Conservation (phyloP, 1,140 invertebrate species). For the Meloidogyne floridensis region DNA sequence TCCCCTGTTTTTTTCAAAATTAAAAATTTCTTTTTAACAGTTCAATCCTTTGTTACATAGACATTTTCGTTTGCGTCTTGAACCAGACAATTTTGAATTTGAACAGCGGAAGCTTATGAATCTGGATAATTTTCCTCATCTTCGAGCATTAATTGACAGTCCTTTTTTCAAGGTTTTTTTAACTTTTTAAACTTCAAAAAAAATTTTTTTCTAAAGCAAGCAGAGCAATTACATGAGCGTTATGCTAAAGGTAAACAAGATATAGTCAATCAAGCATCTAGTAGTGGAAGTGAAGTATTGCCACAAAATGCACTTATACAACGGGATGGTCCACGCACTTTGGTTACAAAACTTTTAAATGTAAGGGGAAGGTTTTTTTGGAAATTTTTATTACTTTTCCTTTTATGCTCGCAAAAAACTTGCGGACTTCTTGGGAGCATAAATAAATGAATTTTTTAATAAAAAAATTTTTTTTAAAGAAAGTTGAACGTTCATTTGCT, state of each 20-base stretch:
- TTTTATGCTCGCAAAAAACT: too few species aligned
- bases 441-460: too few species aligned
- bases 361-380: background rate
- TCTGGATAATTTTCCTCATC: slow-evolving; percentile 9
- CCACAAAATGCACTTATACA: background rate
- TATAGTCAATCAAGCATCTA: background rate
- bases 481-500: slow-evolving; percentile 1
- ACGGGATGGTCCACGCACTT: background rate
- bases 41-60: slow-evolving; percentile 38
- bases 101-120: background rate
- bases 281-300: background rate
- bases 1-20: background rate
- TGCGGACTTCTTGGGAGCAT: too few species aligned
- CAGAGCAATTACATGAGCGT: slow-evolving; percentile 17
- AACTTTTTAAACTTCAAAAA: too few species aligned
- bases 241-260: slow-evolving; percentile 15
- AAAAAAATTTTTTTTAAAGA: background rate
- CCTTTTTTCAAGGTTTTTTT: slow-evolving; percentile 12
- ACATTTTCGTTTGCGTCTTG: slow-evolving; percentile 29
- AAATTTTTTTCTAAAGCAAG: slow-evolving; percentile 19
- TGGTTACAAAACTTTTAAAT: background rate
- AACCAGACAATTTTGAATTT: slow-evolving; percentile 1
- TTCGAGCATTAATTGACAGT: slow-evolving; percentile 15
- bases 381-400: too few species aligned
- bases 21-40: slow-evolving; percentile 18